Evolutionary conservation across 1,140 invertebrate genomes (phyloP), one percentile per base, ranked within the genome.

Genomic region (Babylonia areolata): DNA sequence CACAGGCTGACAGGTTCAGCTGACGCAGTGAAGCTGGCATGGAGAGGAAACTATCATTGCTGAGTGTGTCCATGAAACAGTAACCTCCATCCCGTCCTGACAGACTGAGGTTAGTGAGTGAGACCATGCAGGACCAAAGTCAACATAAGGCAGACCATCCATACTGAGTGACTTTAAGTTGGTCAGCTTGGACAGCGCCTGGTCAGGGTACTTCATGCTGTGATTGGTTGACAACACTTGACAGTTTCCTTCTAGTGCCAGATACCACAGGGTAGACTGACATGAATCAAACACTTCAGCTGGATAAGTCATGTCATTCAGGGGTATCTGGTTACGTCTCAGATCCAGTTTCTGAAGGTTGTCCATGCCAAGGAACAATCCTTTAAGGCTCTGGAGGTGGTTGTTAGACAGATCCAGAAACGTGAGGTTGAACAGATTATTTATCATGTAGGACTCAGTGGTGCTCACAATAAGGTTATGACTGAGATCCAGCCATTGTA

Each of bases 1-100:
- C 37, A 46, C 82, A 86, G 11, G 15, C 2, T 17, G 88, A 87
- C 20, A 90, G 20, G 51, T 90, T 85, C 11, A 90, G 46, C 20
- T 51, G 39, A 33, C 28, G 73, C 31, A 90, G 31, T 42, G 54
- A 46, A 2, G 23, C 12, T 17, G 86, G 46, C 5, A 81, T n/a
- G 46, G 80, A 6, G 0, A 1, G 12, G 33, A 81, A 81, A 11
- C 46, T 81, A 12, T 39, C 17, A n/a, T 84, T 84, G 5, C 12
- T 28, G 11, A 71, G 40, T 20, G 12, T 40, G 1, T 11, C 6
- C n/a, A 75, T 40, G 1, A 17, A 1, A 42, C 82, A 73, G 28
- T 20, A 46, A 23, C 82, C 42, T 12, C 39, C 39, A 28, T n/a
- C 37, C 12, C 20, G n/a, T 15, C 82, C 82, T 33, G 64, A 40